Evolutionary conservation across 37 sponge, comb jelly and placozoan species (phyloP), one percentile per base, ranked within the genome.

Genomic region (Eunapius fragilis): DNA sequence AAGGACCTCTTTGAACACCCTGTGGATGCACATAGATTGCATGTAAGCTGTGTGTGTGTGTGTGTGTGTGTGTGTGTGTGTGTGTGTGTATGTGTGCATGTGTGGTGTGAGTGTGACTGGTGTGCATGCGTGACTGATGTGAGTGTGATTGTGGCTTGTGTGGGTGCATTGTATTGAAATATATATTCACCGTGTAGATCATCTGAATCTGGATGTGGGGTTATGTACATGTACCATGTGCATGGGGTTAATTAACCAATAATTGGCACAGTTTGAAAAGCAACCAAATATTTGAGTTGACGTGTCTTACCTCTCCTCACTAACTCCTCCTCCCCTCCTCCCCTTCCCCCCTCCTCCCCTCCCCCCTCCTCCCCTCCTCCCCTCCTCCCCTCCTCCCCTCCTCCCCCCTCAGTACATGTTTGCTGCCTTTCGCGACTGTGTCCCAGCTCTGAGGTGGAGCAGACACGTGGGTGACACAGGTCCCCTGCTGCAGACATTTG

Each of bases 361-460:
- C 80, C 2, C 80, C 78, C 26, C 73, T 79, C 28, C 84, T 77
- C 67, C 27, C 47, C 32, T 10, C 67, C 58, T 9, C n/a, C 33
- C 36, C 30, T 14, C 9, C 22, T 10, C 34, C 5, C 78, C 28
- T 71, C 58, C 80, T 13, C 80, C 78, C 26, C 73, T 79, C 28
- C 84, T 77, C 67, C 27, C 31, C 23, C 37, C 88, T 36, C 88
- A 96, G 94, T 98, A 97, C 91, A 95, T 98, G 91, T 95, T 95
- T 89, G 84, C 96, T n/a, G 85, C 92, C 17, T 48, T 97, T 68
- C 78, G 96, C n/a, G 98, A 97, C 93, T 95, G 94, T 86, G 86
- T 86, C 36, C 89, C 87, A 35, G 76, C 77, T 3, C 83, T 95
- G 37, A 89, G 72, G 68, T 82, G 82, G 71, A 74, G 77, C 28